Base-by-base conservation (phyloP, 1,140 invertebrate genomes). In the Drosophila neocordata region DNA sequence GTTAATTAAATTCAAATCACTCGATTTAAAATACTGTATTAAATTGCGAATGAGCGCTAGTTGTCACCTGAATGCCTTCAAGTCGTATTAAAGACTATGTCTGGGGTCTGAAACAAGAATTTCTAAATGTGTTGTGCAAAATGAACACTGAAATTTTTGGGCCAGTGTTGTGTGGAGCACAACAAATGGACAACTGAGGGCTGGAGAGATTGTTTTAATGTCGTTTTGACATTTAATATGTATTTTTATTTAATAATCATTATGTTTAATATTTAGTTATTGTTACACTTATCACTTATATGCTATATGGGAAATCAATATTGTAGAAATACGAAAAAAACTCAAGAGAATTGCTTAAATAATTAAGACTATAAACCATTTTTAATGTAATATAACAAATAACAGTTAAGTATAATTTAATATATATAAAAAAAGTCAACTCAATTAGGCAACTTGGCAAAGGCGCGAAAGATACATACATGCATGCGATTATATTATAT, bases 211-310 rank as follows among this genome's bases (percentile, higher is more conserved):
- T 18, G 11, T 12, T 4, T 24, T 27, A 12, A 9, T 48, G 20
- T 48, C 20, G 9, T 34, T 31, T 57, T 69, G 67, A 15, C 59
- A 41, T 37, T 48, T 24, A 60, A 24, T 76, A 63, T 53, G 65
- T 69, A 15, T 75, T 61, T 87, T 79, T 77, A 89, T 88, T 81
- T 77, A 72, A 9, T 48, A 20, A 20, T 48, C 18, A 48, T 48
- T 38, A 38, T 38, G 0, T 77, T 81, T 77, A 88, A 77, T 83
- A 67, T 60, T 88, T 87, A 87, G 79, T 88, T 88, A 88, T 88
- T 88, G 83, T 83, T 83, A 89, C 75, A 83, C 76, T 73, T 71
- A 79, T 79, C 77, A 77, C 76, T 88, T 88, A 88, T 51, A 52
- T 65, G 69, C 75, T 87, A 87, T 87, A 87, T 61, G 58, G 44